Conservation (phyloP, 2,113 vertebrate species). For the Tonatia bakeri region DNA sequence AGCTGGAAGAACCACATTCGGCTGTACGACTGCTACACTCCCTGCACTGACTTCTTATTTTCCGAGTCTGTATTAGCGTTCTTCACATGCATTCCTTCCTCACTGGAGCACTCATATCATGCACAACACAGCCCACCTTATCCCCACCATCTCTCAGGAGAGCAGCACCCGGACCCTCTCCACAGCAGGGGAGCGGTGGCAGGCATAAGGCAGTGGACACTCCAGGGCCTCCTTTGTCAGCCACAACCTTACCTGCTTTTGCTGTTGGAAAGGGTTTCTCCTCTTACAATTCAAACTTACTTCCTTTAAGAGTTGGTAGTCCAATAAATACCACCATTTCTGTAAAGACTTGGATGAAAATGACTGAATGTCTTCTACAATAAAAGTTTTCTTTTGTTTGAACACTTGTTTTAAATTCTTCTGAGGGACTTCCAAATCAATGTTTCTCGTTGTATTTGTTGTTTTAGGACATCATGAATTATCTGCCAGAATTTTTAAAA, state of each 20-base stretch:
- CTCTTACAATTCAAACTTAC: background rate
- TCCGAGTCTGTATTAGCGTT: slow-evolving; percentile 16
- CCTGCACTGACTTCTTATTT: background rate
- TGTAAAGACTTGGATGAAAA: background rate
- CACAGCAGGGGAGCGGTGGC: background rate
- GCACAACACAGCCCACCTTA: background rate
- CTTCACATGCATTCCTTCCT: background rate
- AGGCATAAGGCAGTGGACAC: background rate
- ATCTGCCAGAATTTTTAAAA: background rate
- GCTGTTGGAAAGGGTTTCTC: background rate
- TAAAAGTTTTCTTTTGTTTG: background rate
- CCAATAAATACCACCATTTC: background rate
- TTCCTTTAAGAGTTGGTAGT: background rate
- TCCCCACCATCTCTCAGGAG: background rate
- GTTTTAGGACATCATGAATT: background rate
- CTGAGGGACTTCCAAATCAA: slow-evolving; percentile 1
- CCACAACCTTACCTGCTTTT: slow-evolving; percentile 1
- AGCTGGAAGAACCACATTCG: background rate
- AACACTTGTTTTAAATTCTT: background rate
- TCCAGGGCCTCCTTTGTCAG: background rate
- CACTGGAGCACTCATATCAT: background rate
- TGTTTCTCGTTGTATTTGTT: background rate
- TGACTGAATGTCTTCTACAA: background rate
- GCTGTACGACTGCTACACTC: background rate
- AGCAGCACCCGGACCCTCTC: background rate